Evolutionary conservation across 92 coral and sea anemone species (phyloP), one percentile per base, ranked within the genome.

Genomic region (Epizoanthus ramosus): DNA sequence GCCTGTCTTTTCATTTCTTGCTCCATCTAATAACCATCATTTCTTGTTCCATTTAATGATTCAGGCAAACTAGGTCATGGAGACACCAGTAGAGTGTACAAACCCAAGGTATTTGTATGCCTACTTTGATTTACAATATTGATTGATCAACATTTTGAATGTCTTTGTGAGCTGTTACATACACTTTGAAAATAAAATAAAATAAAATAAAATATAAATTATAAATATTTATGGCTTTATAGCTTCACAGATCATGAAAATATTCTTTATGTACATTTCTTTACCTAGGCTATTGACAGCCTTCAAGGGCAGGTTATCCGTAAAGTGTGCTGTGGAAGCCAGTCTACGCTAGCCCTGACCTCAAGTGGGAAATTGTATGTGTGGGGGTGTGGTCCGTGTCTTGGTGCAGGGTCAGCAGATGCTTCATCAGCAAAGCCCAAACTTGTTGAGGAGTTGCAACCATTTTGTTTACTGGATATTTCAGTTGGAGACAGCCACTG

Each of bases 341-440:
- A 93, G 66, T 93, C 87, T 47, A 93, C 91, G 75, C 74, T 93
- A 66, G 94, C 94, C 22, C 81, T 93, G 35, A 88, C 92, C 23
- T 88, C 90, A 31, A 80, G 90, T 50, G 97, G 97, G 0, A 91
- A 88, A 86, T 92, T 93, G 75, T 90, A 90, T 90, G 94, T 83
- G 61, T 93, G 97, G 97, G 97, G 97, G 17, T 93, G 97, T 86
- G 97, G 97, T 18, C 97, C 97, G 6, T 90, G 94, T 71, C 94
- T 93, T 15, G 97, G 97, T 0, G 83, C 88, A 41, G 97, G 97
- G 28, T 93, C 97, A 28, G 94, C 92, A 19, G 97, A 93, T 93
- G 92, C 97, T 41, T 88, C 94, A 12, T 88, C 94, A 79, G 89
- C 94, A 53, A 88, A 84, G 68, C 97, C 97, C 14, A 91, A 89